Base-by-base conservation (phyloP, 2,888 invertebrate genomes). In the Xylota sylvarum region DNA sequence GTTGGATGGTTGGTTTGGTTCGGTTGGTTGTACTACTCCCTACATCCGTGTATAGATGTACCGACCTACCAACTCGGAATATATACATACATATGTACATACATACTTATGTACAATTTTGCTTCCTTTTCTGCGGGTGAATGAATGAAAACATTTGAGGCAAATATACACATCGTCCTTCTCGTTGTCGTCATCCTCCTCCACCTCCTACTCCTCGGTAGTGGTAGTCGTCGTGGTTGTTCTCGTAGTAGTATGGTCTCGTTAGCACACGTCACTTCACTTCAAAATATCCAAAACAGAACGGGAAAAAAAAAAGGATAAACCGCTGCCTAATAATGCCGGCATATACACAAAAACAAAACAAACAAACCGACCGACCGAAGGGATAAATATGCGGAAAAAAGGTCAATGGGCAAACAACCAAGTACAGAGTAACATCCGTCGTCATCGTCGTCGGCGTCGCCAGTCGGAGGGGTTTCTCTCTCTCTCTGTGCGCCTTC, bases 251-350 rank as follows among this genome's bases (percentile, higher is more conserved):
- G 79, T 65, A 80, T 46, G 50, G 70, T 80, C 85, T 80, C 70
- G 80, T 80, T 72, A 85, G 80, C 85, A 80, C 85, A 85, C 85
- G 85, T 85, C 85, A 85, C 85, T 85, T 80, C 84, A 80, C 76
- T 85, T 85, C 80, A 85, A 80, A 85, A 85, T 85, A 85, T 80
- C 67, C 76, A 79, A 84, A 84, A 79, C 76, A 85, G 46, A 85
- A 84, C 67, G 35, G 50, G 65, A 69, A 52, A 65, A 12, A 40
- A 19, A 48, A 84, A 80, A 85, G 85, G 85, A 80, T 85, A 74
- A 85, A 76, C 74, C 85, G 70, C 69, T 85, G 80, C 70, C 76
- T 85, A 70, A 85, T 80, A 85, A 76, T 65, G 65, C 80, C 76
- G 80, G 70, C 55, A 72, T 76, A 76, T 65, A 85, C 30, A 74